Conservation (phyloP, 2,888 invertebrate genomes). For the Thymelicus acteon region DNA sequence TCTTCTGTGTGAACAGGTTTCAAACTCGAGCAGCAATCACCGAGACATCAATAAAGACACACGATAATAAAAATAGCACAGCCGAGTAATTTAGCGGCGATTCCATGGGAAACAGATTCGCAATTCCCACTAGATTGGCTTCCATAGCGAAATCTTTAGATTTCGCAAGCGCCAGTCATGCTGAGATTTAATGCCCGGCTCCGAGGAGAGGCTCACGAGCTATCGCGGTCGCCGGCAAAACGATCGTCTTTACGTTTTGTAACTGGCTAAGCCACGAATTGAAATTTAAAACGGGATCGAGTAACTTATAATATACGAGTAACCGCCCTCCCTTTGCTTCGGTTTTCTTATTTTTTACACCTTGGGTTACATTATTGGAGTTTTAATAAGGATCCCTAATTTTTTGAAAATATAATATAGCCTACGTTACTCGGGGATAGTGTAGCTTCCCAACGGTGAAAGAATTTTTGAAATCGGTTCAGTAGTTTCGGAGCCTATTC, state of each 20-base stretch:
- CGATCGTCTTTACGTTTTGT: constrained; percentile 42
- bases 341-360: too few relatives aligned
- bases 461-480: too few relatives aligned
- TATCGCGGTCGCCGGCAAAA: constrained; percentile 36
- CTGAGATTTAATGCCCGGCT: constrained; percentile 70
- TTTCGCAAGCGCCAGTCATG: constrained; percentile 61
- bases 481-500: too few relatives aligned
- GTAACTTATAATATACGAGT: too few relatives aligned
- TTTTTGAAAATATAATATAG: too few relatives aligned
- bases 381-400: too few relatives aligned
- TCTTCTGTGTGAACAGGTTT: too few relatives aligned
- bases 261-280: constrained; percentile 38
- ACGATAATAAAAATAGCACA: constrained; percentile 58
- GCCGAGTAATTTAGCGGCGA: constrained; percentile 42
- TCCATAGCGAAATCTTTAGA: constrained; percentile 56
- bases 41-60: constrained; percentile 41
- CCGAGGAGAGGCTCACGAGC: constrained; percentile 59
- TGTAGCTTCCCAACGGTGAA: too few relatives aligned
- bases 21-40: too few relatives aligned
- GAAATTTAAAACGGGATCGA: constrained; percentile 42
- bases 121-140: constrained; percentile 61
- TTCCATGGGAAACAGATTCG: constrained; percentile 62
- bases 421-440: too few relatives aligned
- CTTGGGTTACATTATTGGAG: too few relatives aligned
- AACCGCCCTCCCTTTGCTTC: too few relatives aligned